Base-by-base conservation (phyloP, 64 coral and sea anemone species). In the Porites lutea region DNA sequence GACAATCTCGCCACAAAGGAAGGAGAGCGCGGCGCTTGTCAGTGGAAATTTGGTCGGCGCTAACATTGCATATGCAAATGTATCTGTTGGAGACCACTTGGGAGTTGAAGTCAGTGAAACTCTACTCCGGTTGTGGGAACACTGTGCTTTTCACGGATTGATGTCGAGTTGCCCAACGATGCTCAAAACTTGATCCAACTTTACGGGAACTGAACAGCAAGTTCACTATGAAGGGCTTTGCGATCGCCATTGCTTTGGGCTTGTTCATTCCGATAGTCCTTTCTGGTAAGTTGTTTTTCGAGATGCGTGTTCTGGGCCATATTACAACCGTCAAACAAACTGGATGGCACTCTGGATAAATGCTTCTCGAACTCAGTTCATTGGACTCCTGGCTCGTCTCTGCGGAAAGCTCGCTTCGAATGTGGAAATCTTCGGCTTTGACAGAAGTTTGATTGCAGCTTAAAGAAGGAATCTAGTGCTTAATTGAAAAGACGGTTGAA, bases 1-100 rank as follows among this genome's bases (percentile, higher is more conserved):
- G 81, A 49, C 63, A 51, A 18, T 22, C 16, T 61, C 7, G 12
- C 60, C 81, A 84, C 81, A 84, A 84, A 84, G 81, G 63, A 69
- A 65, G 69, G 81, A 68, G 73, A 65, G 62, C 81, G 81, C 64
- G 61, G 49, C 81, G 61, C 61, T 83, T 67, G 81, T 67, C 81
- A 83, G 64, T 66, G 81, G 58, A n/a, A 43, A 81, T 65, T 82
- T 65, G 47, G 62, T 46, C 61, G 78, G 52, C 78, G 61, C 15
- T 83, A 1, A 83, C 27, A 37, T 83, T 83, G 63, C 67, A 91
- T 72, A 91, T 91, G 89, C 89, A 91, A 91, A 91, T 91, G 46
- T 44, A 75, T 91, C 89, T 54, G 86, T 88, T 49, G 51, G 86
- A 58, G 68, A 23, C 79, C 59, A 37, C 79, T 65, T 45, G 58